Evolutionary conservation across 1,140 invertebrate species (phyloP).

Genomic region (Musca vetustissima): DNA sequence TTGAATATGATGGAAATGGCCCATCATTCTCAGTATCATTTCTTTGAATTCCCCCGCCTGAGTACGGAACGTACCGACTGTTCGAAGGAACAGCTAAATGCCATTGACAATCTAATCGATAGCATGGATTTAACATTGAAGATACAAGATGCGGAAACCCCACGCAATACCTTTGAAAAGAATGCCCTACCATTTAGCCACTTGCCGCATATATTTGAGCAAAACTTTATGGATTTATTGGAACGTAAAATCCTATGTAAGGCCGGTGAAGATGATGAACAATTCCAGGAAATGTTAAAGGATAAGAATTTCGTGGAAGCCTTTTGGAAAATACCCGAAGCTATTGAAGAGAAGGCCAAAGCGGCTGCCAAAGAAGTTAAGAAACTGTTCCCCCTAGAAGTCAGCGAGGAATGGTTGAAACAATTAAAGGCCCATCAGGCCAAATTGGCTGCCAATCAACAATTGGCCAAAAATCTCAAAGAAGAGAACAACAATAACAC

Average conservation of each 20-base stretch:
- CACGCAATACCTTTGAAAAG: conserved; percentile 34
- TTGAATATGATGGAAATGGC: conserved; percentile 49
- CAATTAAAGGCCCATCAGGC: neutral
- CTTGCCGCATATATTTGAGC: conserved; percentile 43
- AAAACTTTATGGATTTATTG: conserved; percentile 46
- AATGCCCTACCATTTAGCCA: conserved; percentile 45
- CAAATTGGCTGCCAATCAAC: neutral
- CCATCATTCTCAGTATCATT: conserved; percentile 45
- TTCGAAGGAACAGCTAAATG: conserved; percentile 37
- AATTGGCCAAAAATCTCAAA: conserved; percentile 2
- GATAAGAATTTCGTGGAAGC: conserved; percentile 40
- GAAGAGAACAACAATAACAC: neutral
- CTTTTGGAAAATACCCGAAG: conserved; percentile 45
- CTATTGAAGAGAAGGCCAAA: conserved; percentile 42
- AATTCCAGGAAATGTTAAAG: conserved; percentile 26
- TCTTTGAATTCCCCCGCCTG: conserved; percentile 47
- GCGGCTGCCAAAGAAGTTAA: conserved; percentile 37
- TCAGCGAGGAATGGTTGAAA: conserved; percentile 23
- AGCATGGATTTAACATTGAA: conserved; percentile 42
- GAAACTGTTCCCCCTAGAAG: conserved; percentile 42
- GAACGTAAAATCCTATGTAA: conserved; percentile 36
- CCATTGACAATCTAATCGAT: conserved; percentile 47
- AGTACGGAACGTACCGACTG: conserved; percentile 41
- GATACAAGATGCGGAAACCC: conserved; percentile 33
- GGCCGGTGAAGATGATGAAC: conserved; percentile 24